A percentile compares a stretch with the other conserved stretches of the same genome.
Conservation (phyloP, 2,888 invertebrate genomes). For the Chymomyza caudatula region DNA sequence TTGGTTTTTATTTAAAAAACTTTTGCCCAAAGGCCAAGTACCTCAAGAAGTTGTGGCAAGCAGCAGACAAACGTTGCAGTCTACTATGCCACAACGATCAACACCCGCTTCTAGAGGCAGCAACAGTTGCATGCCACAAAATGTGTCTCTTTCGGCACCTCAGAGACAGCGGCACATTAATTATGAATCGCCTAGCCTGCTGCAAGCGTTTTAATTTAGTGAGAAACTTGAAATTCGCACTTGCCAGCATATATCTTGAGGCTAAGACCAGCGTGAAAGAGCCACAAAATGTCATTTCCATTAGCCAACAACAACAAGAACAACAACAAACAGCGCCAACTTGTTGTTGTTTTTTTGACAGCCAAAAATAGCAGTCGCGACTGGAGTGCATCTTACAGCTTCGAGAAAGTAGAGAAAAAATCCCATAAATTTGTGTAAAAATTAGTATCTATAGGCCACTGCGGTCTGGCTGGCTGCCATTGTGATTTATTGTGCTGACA, state of each 20-base stretch:
- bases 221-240: constrained; percentile 51
- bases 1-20: not conserved
- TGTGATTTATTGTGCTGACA: constrained; percentile 62
- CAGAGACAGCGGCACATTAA: constrained; percentile 43
- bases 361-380: not conserved
- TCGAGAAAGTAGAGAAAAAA: constrained; percentile 30
- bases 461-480: not conserved
- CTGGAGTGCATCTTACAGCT: not conserved
- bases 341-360: not conserved
- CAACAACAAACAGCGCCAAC: not conserved
- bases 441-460: constrained; percentile 23
- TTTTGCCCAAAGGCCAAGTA: constrained; percentile 1
- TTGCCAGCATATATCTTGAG: constrained; percentile 31
- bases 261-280: constrained; percentile 5
- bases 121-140: constrained; percentile 49
- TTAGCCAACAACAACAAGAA: constrained; percentile 34
- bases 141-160: constrained; percentile 61
- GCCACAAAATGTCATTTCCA: constrained; percentile 67
- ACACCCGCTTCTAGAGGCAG: not conserved
- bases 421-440: constrained; percentile 53
- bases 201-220: constrained; percentile 26
- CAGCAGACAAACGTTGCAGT: too few species aligned
- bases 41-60: not conserved
- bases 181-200: constrained; percentile 53
- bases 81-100: constrained; percentile 1